Evolutionary conservation across 2,113 vertebrate genomes (phyloP).

Genomic region (Gymnocephalus cernua): DNA sequence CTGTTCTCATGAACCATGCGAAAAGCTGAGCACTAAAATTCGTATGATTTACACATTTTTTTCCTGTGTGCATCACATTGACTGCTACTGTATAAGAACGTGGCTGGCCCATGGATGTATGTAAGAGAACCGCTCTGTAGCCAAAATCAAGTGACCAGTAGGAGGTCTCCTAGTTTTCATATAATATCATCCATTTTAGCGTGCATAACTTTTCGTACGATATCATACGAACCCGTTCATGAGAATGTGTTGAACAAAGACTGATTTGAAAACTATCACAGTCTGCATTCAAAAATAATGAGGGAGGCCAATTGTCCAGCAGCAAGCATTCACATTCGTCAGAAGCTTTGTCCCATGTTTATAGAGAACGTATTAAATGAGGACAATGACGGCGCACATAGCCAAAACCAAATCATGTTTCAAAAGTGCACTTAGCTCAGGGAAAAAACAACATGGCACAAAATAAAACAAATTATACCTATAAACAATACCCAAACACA

Average conservation of each 20-base stretch:
- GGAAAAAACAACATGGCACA: neutral
- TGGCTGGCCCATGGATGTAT: no score
- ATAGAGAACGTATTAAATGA: constrained; percentile 12
- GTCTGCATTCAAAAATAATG: constrained; percentile 8
- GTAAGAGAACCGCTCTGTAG: no score
- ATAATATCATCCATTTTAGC: no score
- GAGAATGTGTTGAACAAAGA: neutral
- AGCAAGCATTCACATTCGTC: neutral
- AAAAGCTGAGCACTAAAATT: no score
- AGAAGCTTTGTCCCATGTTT: constrained; percentile 14
- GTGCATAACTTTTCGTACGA: no score
- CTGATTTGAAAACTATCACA: constrained; percentile 1
- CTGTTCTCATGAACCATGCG: no score
- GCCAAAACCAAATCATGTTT: constrained; percentile 9
- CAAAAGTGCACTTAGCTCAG: constrained; percentile 9
- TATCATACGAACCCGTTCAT: no score
- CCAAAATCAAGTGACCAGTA: no score
- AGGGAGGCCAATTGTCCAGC: neutral
- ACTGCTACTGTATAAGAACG: no score
- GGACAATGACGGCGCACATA: neutral
- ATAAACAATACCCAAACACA: constrained; percentile 30
- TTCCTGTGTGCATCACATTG: no score
- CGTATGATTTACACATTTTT: no score
- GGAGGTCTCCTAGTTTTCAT: no score
- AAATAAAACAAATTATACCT: constrained; percentile 15